Percentiles rank a stretch among this genome's conserved stretches.
phyloP scores from a whole-genome alignment of 2,797 vertebrate genomes.

The Hemibagrus guttatus region DNA sequence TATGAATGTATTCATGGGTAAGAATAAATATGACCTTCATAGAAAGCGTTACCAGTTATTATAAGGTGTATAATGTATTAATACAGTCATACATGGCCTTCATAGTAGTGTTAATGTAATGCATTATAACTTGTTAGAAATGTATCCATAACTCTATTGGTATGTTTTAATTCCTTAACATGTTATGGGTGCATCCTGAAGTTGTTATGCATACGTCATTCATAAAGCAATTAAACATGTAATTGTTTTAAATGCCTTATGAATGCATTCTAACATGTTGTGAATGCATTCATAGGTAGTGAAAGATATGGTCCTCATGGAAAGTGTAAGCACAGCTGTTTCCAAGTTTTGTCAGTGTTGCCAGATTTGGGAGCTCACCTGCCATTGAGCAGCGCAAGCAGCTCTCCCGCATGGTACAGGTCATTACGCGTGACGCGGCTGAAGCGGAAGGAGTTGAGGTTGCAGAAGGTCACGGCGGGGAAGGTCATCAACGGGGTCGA shows the following conservation, averaged over 20 bases:
- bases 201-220: background rate
- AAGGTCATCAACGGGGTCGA: conserved; percentile 83
- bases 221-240: background rate
- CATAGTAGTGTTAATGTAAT: background rate
- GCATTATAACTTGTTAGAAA: background rate
- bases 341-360: background rate
- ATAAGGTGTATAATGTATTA: background rate
- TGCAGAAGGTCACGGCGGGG: conserved; percentile 96
- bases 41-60: background rate
- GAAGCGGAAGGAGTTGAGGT: conserved; percentile 98
- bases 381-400: conserved; percentile 94
- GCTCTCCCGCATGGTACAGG: conserved; percentile 96
- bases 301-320: background rate
- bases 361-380: conserved; percentile 75
- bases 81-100: background rate
- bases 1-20: background rate
- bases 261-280: background rate
- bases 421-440: conserved; percentile 95
- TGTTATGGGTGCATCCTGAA: background rate
- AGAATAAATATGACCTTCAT: background rate
- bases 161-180: background rate
- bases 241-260: background rate
- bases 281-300: background rate
- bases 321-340: background rate
- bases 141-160: background rate